These are phyloP conservation scores for Drosophila neonasuta DNA, from an alignment of 2,888 invertebrate species.

Conservation along the genomic window DNA sequence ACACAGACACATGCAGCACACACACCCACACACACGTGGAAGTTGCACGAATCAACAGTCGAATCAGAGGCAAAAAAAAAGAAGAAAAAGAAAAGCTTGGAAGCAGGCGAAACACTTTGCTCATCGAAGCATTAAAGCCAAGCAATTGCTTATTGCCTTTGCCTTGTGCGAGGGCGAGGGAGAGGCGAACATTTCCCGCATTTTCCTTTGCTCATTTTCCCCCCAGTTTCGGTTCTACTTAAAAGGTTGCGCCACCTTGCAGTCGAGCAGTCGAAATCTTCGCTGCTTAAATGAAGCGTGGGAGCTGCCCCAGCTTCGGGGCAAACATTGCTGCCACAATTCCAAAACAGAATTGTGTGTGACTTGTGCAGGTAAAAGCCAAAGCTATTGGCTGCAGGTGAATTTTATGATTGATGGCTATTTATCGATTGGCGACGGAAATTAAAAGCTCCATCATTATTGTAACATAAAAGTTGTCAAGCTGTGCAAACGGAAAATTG, in stretches of 20 bases:
- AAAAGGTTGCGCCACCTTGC: slow-evolving; percentile 51
- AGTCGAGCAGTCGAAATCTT: slow-evolving; percentile 7
- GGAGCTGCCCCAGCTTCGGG: slow-evolving; percentile 37
- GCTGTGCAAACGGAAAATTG: neutral
- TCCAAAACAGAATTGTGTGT: neutral
- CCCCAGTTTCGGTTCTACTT: slow-evolving; percentile 25
- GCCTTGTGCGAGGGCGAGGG: neutral
- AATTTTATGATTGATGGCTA: slow-evolving; percentile 60
- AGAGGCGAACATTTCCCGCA: slow-evolving; percentile 4
- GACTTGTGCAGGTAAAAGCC: slow-evolving; percentile 25
- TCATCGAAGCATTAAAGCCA: slow-evolving; percentile 65
- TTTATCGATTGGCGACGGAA: slow-evolving; percentile 39
- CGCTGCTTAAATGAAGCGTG: slow-evolving; percentile 35
- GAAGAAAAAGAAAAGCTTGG: slow-evolving; percentile 5
- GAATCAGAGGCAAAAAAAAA: slow-evolving; percentile 15
- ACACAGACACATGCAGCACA: slow-evolving; percentile 10
- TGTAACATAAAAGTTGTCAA: neutral
- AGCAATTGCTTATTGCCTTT: slow-evolving; percentile 61
- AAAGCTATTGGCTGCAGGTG: slow-evolving; percentile 47
- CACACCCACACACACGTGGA: slow-evolving; percentile 10
- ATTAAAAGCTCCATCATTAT: slow-evolving; percentile 13
- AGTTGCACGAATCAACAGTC: slow-evolving; percentile 34
- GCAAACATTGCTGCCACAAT: slow-evolving; percentile 20
- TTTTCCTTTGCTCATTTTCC: slow-evolving; percentile 1
- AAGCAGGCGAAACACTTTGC: slow-evolving; percentile 57